phyloP scores from a whole-genome alignment of 2,888 invertebrate genomes.

The Eilema depressum region DNA sequence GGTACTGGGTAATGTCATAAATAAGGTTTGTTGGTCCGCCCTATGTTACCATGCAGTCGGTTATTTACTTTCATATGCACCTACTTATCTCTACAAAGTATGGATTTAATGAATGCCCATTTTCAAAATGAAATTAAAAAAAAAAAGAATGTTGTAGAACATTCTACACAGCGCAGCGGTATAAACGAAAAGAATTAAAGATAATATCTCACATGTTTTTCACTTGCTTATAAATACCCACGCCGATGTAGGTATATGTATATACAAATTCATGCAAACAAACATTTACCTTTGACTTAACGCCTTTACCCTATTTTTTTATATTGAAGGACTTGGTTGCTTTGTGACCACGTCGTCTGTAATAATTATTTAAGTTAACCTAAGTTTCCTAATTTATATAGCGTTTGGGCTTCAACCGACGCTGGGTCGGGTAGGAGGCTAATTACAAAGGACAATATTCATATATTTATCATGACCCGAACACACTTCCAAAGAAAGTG shows the following conservation, averaged over 20 bases:
- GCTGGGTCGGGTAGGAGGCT: not conserved
- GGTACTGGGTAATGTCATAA: slow-evolving; percentile 71
- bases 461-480: too few relatives aligned
- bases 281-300: too few relatives aligned
- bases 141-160: too few relatives aligned
- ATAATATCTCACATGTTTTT: too few relatives aligned
- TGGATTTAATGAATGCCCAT: slow-evolving; percentile 6
- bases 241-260: too few relatives aligned
- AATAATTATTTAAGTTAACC: not conserved
- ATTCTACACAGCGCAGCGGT: too few relatives aligned
- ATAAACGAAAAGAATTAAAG: too few relatives aligned
- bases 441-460: not conserved
- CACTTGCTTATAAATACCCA: too few relatives aligned
- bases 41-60: slow-evolving; percentile 49
- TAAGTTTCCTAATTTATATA: not conserved
- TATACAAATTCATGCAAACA: too few relatives aligned
- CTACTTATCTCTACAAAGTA: slow-evolving; percentile 39
- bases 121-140: too few relatives aligned
- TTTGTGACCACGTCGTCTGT: not conserved
- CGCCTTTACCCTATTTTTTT: too few relatives aligned
- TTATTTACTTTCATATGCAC: slow-evolving; percentile 35
- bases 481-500: too few relatives aligned
- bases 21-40: slow-evolving; percentile 61
- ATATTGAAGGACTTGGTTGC: not conserved
- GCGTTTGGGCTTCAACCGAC: not conserved